Base-by-base conservation (phyloP, 2,113 vertebrate species). In the Centrocercus urophasianus region DNA sequence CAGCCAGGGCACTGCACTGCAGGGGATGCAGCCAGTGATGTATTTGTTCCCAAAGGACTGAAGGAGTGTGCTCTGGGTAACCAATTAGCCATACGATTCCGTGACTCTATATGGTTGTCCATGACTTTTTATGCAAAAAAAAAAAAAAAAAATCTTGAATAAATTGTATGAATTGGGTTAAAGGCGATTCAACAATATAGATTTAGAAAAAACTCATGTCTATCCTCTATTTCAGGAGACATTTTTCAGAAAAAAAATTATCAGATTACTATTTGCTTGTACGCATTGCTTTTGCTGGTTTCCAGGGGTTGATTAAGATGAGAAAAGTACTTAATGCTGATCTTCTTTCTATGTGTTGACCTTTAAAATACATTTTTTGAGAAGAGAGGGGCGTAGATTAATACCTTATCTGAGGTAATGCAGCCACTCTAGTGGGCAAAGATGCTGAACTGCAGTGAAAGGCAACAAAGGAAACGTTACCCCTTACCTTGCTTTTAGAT, bases 321-420 rank as follows among this genome's bases (percentile, higher is more conserved):
- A 88, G 66, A 85, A 81, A 94, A 94, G 61, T 65, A 83, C 47
- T 77, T 94, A 77, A 86, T 78, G 61, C 83, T 86, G 64, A 91
- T 50, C 60, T 73, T n/a, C 50, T 20, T 50, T 83, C 50, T 88
- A 36, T n/a, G 24, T 40, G 59, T 21, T 95, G 48, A 42, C 32
- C 85, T 85, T 86, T 56, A 89, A 86, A 91, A 56, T 60, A 50
- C 9, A 22, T 24, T 50, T 13, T 52, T 52, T 52, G 50, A 52
- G 50, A 52, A 52, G 50, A 52, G 50, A 52, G 24, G 76, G 50
- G 75, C 52, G 60, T 36, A 88, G 56, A 95, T 71, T 60, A 89
- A 95, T 80, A 77, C 50, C 52, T 9, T 30, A 16, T 82, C 4
- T 21, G 32, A 27, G n/a, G 45, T 73, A 21, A 84, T 88, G 70